Conservation (phyloP, 2,797 vertebrate species). For the Chelon auratus region DNA sequence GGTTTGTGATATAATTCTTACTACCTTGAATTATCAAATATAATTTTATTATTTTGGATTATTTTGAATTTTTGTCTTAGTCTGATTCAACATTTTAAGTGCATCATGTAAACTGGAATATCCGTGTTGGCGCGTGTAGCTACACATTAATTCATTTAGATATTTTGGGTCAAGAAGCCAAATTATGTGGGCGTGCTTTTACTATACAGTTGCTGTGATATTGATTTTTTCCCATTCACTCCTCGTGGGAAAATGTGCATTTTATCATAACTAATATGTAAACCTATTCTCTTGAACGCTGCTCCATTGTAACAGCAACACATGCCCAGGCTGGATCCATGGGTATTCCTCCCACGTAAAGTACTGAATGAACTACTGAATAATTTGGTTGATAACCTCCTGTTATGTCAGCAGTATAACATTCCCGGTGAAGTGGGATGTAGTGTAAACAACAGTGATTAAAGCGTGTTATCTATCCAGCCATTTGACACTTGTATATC, state of each 20-base stretch:
- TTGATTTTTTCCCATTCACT: constrained; percentile 35
- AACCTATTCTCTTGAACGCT: not conserved
- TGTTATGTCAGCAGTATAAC: constrained; percentile 70
- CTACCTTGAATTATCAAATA: not conserved
- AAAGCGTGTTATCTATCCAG: constrained; percentile 67
- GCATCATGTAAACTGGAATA: constrained; percentile 4
- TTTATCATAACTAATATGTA: constrained; percentile 6
- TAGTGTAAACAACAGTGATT: constrained; percentile 76
- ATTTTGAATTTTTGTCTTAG: not conserved
- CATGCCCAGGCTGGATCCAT: constrained; percentile 19
- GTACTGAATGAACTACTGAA: constrained; percentile 56
- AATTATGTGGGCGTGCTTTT: constrained; percentile 10
- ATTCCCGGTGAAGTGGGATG: constrained; percentile 59
- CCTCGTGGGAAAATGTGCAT: constrained; percentile 15
- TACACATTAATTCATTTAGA: not conserved
- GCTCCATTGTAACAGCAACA: not conserved
- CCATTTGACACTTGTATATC: constrained; percentile 75
- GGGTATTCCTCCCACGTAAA: constrained; percentile 68
- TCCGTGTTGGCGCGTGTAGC: not conserved
- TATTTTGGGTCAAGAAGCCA: constrained; percentile 26
- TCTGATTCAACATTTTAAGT: not conserved
- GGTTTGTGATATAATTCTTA: constrained; percentile 2
- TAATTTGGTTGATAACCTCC: constrained; percentile 76
- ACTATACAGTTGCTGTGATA: constrained; percentile 6
- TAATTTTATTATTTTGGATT: not conserved